These are phyloP conservation scores for Acrossocheilus wenchowensis DNA, from an alignment of 2,797 vertebrate genomes.

Conservation along the genomic window DNA sequence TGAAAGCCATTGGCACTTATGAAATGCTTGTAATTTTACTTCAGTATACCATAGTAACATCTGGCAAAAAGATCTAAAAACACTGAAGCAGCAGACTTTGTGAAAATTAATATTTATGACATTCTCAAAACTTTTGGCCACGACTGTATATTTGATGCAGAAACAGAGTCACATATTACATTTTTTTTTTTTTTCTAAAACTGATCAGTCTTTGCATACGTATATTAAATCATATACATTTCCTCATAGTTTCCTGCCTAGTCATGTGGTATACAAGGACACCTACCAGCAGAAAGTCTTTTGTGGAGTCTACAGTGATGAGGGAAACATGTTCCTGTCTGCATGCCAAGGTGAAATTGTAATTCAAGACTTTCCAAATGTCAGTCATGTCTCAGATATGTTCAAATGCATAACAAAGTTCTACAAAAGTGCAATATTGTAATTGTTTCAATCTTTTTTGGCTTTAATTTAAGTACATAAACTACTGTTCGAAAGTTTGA, in stretches of 20 bases:
- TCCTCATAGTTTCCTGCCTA: constrained; percentile 88
- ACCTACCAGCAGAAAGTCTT: constrained; percentile 92
- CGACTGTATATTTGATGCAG: background rate
- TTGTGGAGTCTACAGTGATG: constrained; percentile 89
- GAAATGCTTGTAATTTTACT: too few relatives aligned
- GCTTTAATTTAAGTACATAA: background rate
- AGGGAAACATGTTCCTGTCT: constrained; percentile 90
- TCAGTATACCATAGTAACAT: too few relatives aligned
- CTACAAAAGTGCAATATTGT: background rate
- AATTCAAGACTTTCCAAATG: background rate
- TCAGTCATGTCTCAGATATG: background rate
- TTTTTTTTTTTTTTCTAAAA: background rate
- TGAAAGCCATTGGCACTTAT: too few relatives aligned
- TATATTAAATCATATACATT: constrained; percentile 43
- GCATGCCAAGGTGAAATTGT: constrained; percentile 87
- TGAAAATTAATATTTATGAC: too few relatives aligned
- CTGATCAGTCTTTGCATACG: background rate
- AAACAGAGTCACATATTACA: background rate
- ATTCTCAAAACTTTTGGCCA: too few relatives aligned
- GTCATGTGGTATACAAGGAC: constrained; percentile 85
- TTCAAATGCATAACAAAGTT: background rate
- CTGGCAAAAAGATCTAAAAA: too few relatives aligned
- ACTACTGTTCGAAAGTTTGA: background rate
- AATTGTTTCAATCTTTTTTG: background rate
- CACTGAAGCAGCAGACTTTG: too few relatives aligned